These are phyloP conservation scores for Folsomia candida DNA, from an alignment of 2,888 invertebrate genomes.

Conservation along the genomic window DNA sequence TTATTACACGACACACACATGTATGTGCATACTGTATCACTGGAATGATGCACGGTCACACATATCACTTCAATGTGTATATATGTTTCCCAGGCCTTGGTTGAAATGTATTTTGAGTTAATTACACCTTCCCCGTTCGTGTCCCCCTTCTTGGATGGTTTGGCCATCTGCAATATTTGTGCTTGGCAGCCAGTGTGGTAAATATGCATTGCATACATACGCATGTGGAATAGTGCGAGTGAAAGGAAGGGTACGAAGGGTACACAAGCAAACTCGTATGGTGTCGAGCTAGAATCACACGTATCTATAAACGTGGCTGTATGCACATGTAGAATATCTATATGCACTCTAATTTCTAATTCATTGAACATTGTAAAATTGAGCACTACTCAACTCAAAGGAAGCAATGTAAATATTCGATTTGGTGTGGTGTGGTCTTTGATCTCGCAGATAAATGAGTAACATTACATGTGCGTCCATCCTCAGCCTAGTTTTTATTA, in stretches of 20 bases:
- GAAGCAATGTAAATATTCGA: not conserved
- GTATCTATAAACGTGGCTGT: not conserved
- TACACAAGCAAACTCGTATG: not conserved
- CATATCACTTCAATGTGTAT: not conserved
- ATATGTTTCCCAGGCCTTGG: conserved; percentile 9
- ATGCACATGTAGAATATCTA: not conserved
- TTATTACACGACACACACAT: not conserved
- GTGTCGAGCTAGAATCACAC: no score
- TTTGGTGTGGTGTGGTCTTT: conserved; percentile 16
- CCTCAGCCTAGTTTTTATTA: not conserved
- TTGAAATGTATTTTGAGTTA: conserved; percentile 24
- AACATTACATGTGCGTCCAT: not conserved
- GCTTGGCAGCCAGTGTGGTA: not conserved
- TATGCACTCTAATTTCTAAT: not conserved
- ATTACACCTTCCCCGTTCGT: conserved; percentile 33
- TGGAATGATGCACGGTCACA: no score
- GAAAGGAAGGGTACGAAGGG: not conserved
- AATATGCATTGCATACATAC: not conserved
- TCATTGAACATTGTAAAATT: not conserved
- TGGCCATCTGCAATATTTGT: conserved; percentile 21
- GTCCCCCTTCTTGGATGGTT: conserved; percentile 21
- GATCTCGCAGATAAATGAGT: conserved; percentile 8
- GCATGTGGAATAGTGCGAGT: not conserved
- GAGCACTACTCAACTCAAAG: not conserved
- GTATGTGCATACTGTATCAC: not conserved